Base-by-base conservation (phyloP, 2,113 vertebrate species). In the Vulpes vulpes region DNA sequence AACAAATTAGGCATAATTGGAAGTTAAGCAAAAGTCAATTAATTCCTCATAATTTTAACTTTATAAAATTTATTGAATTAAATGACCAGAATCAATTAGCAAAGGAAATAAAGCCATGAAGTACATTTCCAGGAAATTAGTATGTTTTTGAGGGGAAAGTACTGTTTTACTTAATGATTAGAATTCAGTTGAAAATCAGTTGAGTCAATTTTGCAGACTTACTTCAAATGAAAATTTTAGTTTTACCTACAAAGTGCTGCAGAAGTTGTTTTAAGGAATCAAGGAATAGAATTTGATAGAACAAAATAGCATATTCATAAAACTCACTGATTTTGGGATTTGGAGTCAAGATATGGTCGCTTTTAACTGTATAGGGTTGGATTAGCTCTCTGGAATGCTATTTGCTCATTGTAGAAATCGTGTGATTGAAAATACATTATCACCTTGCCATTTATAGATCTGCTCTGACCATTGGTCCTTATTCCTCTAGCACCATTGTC, bases 51-150 rank as follows among this genome's bases (percentile, higher is more conserved):
- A 97, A 98, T 97, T 98, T 98, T 98, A 98, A 95, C 97, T 98
- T 89, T 95, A 95, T 98, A 98, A 98, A 98, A 98, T 91, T 97
- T 98, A 98, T 97, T 98, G 71, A 98, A 94, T 98, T 98, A 98
- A 98, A 97, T 98, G 98, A 98, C 97, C 95, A 97, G 96, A 92
- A 98, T 96, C 91, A 96, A 88, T 95, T 98, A 5, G 91, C 89
- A 97, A 78, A 98, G 74, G 98, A 98, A 96, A 97, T 97, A 97
- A 97, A 96, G 88, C 35, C 90, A 84, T 89, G 82, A 98, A 97
- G 91, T 98, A 78, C 64, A 97, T 55, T 98, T 98, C 69, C 67
- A 98, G 94, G 84, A 49, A 97, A 94, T 1, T 91, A 57, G 93
- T 95, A 55, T 32, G 60, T 69, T 95, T 97, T 91, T 76, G 71